phyloP scores from a whole-genome alignment of 2,113 vertebrate genomes.

The Ahaetulla prasina region DNA sequence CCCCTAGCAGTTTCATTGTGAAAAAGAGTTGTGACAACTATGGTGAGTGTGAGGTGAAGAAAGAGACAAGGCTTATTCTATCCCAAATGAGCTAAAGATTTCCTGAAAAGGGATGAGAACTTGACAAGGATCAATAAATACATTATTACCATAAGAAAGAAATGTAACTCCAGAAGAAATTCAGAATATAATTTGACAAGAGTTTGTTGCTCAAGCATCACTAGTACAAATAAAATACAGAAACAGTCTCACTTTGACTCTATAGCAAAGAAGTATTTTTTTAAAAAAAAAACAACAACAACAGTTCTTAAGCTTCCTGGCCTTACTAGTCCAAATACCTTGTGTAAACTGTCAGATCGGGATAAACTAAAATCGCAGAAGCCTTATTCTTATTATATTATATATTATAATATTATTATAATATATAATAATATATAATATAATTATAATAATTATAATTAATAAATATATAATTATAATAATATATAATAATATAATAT shows the following conservation, averaged over 20 bases:
- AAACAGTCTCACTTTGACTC: not conserved
- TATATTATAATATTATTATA: no score
- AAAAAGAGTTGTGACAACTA: not conserved
- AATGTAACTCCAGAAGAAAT: not conserved
- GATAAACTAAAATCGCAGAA: not conserved
- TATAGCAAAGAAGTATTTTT: not conserved
- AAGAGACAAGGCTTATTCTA: not conserved
- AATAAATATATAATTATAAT: no score
- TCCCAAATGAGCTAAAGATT: not conserved
- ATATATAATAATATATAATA: no score
- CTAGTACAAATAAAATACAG: not conserved
- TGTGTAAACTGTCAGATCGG: not conserved
- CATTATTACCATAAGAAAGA: not conserved
- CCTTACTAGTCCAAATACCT: not conserved
- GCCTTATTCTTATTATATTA: no score
- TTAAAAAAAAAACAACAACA: not conserved
- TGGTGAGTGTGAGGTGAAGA: not conserved
- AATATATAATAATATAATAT: no score
- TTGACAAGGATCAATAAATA: not conserved
- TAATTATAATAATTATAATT: no score
- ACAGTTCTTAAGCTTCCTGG: not conserved
- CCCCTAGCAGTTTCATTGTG: not conserved
- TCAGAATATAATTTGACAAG: not conserved
- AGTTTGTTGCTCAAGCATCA: not conserved
- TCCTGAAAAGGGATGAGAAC: not conserved